Evolutionary conservation across 1,140 invertebrate genomes (phyloP).

Genomic region (Drosophila novamexicana): DNA sequence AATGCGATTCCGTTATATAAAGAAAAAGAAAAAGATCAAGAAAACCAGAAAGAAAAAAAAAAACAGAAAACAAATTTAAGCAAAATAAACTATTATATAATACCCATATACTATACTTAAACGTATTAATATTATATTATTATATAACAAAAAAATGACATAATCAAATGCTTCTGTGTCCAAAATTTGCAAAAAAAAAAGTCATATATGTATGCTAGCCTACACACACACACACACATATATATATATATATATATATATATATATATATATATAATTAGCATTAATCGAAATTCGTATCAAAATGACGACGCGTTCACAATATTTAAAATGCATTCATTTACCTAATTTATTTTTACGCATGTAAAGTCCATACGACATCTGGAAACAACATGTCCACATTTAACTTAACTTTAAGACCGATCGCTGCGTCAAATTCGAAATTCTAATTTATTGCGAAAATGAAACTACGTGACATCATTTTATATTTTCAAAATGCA

Average conservation of each 20-base stretch:
- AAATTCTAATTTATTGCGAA: not conserved
- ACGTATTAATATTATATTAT: constrained; percentile 15
- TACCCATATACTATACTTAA: constrained; percentile 18
- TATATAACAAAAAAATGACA: constrained; percentile 17
- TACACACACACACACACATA: not conserved
- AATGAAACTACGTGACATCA: constrained; percentile 11
- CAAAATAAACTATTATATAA: constrained; percentile 26
- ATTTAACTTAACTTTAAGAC: not conserved
- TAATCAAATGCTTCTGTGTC: constrained; percentile 47
- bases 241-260: constrained; percentile 27
- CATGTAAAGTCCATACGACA: not conserved
- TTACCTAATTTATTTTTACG: constrained; percentile 38
- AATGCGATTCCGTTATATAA: constrained; percentile 53
- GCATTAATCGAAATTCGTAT: constrained; percentile 25
- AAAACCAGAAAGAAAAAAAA: constrained; percentile 8
- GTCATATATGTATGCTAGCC: constrained; percentile 53
- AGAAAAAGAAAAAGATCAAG: constrained; percentile 6
- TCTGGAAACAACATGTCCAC: not conserved
- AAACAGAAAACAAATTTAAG: constrained; percentile 4
- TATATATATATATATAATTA: constrained; percentile 42
- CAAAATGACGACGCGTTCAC: constrained; percentile 7
- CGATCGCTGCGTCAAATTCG: constrained; percentile 3
- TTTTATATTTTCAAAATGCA: constrained; percentile 29
- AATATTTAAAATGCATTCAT: constrained; percentile 32
- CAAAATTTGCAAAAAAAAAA: constrained; percentile 54